phyloP scores from a whole-genome alignment of 2,888 invertebrate species.

The Drosophila trichaetosa region DNA sequence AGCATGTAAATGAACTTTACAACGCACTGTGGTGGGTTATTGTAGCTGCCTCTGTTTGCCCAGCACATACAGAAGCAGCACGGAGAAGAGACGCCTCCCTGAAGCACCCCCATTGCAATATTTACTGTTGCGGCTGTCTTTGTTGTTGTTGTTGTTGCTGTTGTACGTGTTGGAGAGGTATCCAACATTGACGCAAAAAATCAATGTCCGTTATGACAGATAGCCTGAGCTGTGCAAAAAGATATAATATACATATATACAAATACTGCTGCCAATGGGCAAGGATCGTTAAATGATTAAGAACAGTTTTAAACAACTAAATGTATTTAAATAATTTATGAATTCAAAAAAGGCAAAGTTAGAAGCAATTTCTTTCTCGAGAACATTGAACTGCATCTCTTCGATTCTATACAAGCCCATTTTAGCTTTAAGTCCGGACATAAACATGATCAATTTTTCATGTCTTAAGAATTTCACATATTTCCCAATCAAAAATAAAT shows the following conservation, averaged over 20 bases:
- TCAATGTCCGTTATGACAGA: constrained; percentile 70
- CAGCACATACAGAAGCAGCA: constrained; percentile 43
- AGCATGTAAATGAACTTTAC: constrained; percentile 81
- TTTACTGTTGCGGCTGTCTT: constrained; percentile 18
- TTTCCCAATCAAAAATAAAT: not conserved
- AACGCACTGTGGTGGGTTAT: constrained; percentile 61
- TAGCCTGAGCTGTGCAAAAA: constrained; percentile 25
- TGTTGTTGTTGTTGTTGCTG: not conserved
- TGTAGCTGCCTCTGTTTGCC: constrained; percentile 51
- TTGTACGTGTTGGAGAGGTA: constrained; percentile 21
- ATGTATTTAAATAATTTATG: not conserved
- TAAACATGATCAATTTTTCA: not conserved
- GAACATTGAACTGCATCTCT: not conserved
- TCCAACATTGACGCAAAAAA: constrained; percentile 66
- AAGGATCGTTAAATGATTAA: not conserved
- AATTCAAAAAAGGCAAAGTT: not conserved
- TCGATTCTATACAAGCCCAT: not conserved
- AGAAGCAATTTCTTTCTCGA: not conserved
- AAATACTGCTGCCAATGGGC: not conserved
- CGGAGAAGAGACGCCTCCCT: constrained; percentile 50
- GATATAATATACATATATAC: not conserved
- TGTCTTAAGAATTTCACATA: not conserved
- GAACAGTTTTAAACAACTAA: not conserved
- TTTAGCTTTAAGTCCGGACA: not conserved
- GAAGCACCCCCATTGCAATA: constrained; percentile 35